Evolutionary conservation across 2,797 vertebrate species (phyloP), one percentile per base, ranked within the genome.

Genomic region (Triplophysa bombifrons): DNA sequence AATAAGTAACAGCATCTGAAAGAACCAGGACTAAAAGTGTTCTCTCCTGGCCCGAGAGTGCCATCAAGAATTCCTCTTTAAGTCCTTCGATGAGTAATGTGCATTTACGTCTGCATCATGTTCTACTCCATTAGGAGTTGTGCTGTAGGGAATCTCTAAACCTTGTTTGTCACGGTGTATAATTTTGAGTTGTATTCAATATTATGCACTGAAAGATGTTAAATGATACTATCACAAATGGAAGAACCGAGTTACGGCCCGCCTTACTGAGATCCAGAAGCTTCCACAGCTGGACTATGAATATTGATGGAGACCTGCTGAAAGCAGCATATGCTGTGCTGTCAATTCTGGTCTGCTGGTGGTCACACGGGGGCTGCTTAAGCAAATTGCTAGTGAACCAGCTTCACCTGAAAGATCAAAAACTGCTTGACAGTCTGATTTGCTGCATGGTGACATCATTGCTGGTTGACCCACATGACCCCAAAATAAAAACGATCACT

Each of bases 61-160:
- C 83, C 60, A 75, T 85, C 69, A 81, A 82, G 27, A 80, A 75
- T 78, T 61, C 68, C 27, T 30, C 65, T 80, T 72, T 74, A 58
- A 76, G 38, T 50, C 73, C 66, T 79, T 64, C 60, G 53, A 44
- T 19, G 17, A 46, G 71, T 83, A 81, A 83, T 83, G 80, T 80
- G 70, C 80, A 75, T 61, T 73, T 53, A 69, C 64, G 81, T 78
- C 76, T 51, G 76, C 14, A 70, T 71, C 70, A 78, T 58, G 78
- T 71, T 61, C 55, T 34, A 64, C 20, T 38, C 58, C 78, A 81
- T 86, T 72, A 84, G 65, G 25, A 60, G 3, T 63, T 65, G 30
- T 65, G 63, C 34, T 38, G 63, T 41, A 41, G 19, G 65, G 67
- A 58, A 50, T 48, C 48, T 34, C 38, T 68, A 41, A 14, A 41